Evolutionary conservation across 2,797 vertebrate species (phyloP), one percentile per base, ranked within the genome.

Genomic region (Hemitrygon akajei): DNA sequence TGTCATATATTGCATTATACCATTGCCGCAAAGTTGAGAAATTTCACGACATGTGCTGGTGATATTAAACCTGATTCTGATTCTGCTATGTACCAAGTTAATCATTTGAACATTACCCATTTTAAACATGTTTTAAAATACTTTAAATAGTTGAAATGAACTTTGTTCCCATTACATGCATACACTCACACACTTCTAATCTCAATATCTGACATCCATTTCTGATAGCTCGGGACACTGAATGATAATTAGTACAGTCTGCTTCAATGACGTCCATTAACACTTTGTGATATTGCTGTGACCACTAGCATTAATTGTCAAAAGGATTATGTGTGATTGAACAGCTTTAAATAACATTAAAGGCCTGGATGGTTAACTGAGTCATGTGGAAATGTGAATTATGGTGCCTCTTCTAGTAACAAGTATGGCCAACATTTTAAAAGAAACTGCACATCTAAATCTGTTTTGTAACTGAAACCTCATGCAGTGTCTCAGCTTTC

Each of bases 251-350:
- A 73, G 37, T 56, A 76, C 25, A 92, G 69, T 47, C 91, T 92
- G 89, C 66, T 71, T 25, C 40, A 71, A 18, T 73, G 89, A 71
- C 91, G 12, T 47, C 91, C 34, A 93, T 93, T 75, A 93, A 93
- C 66, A 47, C 40, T 7, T 76, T 93, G 47, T 58, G 22, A 76
- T 93, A 76, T 75, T 93, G 47, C 91, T 75, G 40, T 56, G 71
- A 93, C n/a, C 25, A 75, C 40, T 9, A 92, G 75, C 25, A 30
- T 93, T 76, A 93, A 93, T 93, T 93, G 71, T 93, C 69, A 93
- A 76, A 93, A 93, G n/a, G 22, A 93, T 75, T 76, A 18, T 76
- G 56, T 40, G 47, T 18, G 71, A 76, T 14, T 93, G 91, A 75
- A 93, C 75, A 93, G 71, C 7, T 76, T 93, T 75, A 93, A 76